phyloP scores from a whole-genome alignment of 1,140 invertebrate genomes.

The Aphelinus certus region DNA sequence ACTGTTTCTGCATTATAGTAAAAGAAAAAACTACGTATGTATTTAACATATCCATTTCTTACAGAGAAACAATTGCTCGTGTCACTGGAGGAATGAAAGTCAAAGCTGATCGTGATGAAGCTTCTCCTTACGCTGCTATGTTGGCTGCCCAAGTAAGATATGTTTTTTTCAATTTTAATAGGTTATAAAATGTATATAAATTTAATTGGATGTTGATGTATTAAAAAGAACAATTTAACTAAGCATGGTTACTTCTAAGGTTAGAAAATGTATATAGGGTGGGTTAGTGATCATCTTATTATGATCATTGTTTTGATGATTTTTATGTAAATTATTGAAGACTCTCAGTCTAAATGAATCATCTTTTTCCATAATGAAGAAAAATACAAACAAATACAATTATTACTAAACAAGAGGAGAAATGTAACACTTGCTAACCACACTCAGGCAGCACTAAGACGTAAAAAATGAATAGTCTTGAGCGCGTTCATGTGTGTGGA shows the following conservation, averaged over 20 bases:
- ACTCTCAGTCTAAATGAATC: not conserved
- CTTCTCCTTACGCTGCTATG: constrained; percentile 99
- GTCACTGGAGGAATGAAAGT: constrained; percentile 99
- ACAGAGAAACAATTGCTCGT: constrained; percentile 95
- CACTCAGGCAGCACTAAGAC: constrained; percentile 55
- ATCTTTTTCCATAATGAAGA: no score
- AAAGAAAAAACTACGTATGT: no score
- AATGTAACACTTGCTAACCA: constrained; percentile 31
- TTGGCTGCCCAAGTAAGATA: constrained; percentile 93
- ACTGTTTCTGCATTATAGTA: no score
- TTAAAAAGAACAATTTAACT: no score
- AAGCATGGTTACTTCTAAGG: no score
- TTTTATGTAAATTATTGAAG: no score
- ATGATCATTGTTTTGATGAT: not conserved
- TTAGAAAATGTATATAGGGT: no score
- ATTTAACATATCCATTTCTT: not conserved
- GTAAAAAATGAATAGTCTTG: constrained; percentile 38
- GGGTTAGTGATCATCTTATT: no score
- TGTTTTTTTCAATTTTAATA: not conserved
- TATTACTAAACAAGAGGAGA: no score
- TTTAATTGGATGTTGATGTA: no score
- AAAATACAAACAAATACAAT: not conserved
- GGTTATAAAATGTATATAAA: no score
- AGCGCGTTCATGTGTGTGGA: constrained; percentile 58
- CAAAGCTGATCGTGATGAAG: constrained; percentile 99